These are phyloP conservation scores for Myrmecobius fasciatus DNA, from an alignment of 2,113 vertebrate genomes.

Conservation along the genomic window DNA sequence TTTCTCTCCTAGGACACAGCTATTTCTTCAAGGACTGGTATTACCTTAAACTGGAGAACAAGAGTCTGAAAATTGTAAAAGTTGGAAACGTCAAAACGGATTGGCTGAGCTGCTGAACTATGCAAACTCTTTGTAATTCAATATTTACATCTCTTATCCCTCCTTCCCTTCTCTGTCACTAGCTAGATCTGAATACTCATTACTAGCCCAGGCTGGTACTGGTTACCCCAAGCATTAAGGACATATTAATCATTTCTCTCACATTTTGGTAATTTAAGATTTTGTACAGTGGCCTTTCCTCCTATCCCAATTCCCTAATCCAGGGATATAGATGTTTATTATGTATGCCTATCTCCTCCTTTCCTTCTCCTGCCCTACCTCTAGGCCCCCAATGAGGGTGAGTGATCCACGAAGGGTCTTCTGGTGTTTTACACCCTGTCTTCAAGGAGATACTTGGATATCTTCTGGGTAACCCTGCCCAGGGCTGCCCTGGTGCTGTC, in stretches of 20 bases:
- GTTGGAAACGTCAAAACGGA: conserved; percentile 95
- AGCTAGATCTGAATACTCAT: conserved; percentile 82
- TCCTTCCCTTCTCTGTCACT: conserved; percentile 79
- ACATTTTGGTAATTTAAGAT: conserved; percentile 81
- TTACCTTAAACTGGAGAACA: conserved; percentile 96
- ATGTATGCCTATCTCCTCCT: conserved; percentile 50
- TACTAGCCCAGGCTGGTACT: conserved; percentile 83
- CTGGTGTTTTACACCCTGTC: neutral
- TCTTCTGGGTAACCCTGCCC: conserved; percentile 81
- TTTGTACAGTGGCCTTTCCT: conserved; percentile 54
- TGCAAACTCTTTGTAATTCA: conserved; percentile 73
- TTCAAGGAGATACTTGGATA: conserved; percentile 82
- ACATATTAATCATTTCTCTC: conserved; percentile 74
- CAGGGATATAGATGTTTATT: conserved; percentile 82
- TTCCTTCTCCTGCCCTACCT: conserved; percentile 44
- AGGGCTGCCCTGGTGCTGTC: conserved; percentile 81
- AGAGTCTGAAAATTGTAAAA: conserved; percentile 96
- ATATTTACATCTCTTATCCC: conserved; percentile 77
- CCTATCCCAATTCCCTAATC: conserved; percentile 53
- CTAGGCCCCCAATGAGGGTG: conserved; percentile 23
- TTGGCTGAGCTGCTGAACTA: conserved; percentile 95
- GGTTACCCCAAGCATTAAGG: conserved; percentile 80
- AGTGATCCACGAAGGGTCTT: neutral
- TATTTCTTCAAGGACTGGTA: conserved; percentile 97
- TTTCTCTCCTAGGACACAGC: conserved; percentile 89